These are phyloP conservation scores for Zaprionus bogoriensis DNA, from an alignment of 2,888 invertebrate species.

Conservation along the genomic window DNA sequence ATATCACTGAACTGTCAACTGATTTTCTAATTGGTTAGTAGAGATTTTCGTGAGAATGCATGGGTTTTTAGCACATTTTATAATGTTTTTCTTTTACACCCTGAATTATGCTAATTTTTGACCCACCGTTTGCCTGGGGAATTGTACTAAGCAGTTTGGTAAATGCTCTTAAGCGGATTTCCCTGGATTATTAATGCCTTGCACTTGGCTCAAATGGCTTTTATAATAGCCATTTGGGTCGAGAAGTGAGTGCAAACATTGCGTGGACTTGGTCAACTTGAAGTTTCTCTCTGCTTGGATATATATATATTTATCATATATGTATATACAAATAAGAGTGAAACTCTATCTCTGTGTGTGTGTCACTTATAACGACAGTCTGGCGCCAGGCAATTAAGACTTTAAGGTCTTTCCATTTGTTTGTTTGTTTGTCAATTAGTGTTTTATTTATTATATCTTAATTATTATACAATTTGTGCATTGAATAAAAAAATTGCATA, in stretches of 20 bases:
- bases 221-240: slow-evolving; percentile 57
- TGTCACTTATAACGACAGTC: slow-evolving; percentile 43
- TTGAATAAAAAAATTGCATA: no score
- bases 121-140: not conserved
- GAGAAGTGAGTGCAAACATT: slow-evolving; percentile 41
- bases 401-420: slow-evolving; percentile 38
- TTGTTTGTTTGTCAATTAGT: slow-evolving; percentile 59
- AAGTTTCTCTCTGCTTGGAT: slow-evolving; percentile 23
- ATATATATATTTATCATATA: slow-evolving; percentile 28
- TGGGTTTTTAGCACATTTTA: not conserved
- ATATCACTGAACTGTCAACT: no score
- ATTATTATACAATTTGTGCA: no score
- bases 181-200: slow-evolving; percentile 57
- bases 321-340: not conserved
- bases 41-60: no score
- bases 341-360: not conserved
- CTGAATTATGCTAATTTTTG: slow-evolving; percentile 1
- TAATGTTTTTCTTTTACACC: slow-evolving; percentile 2
- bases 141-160: slow-evolving; percentile 29
- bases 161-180: slow-evolving; percentile 46
- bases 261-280: slow-evolving; percentile 21
- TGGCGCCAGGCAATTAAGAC: slow-evolving; percentile 68
- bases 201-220: slow-evolving; percentile 49
- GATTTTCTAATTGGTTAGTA: no score
- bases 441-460: not conserved